These are phyloP conservation scores for Stegodyphus dumicola DNA, from an alignment of 1,140 invertebrate species.

Conservation along the genomic window DNA sequence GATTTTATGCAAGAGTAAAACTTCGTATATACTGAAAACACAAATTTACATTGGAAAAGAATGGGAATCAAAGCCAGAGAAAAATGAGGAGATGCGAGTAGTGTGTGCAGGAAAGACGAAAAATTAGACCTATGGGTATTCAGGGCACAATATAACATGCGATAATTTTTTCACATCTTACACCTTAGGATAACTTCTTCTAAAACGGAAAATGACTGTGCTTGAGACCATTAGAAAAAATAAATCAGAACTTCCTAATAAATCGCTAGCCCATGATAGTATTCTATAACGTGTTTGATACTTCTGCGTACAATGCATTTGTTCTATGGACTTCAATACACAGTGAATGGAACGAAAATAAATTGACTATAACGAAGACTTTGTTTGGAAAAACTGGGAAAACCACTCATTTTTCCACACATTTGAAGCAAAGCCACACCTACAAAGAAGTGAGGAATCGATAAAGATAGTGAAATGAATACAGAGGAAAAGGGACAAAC, in stretches of 20 bases:
- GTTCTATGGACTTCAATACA: not conserved
- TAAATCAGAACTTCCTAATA: not conserved
- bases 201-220: not conserved
- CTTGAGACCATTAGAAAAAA: not conserved
- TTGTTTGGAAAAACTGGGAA: not conserved
- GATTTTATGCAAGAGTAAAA: not conserved
- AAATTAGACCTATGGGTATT: not conserved
- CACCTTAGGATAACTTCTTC: not conserved
- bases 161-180: not conserved
- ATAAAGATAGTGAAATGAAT: not conserved
- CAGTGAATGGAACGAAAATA: not conserved
- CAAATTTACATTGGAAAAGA: not conserved
- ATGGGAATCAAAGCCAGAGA: not conserved
- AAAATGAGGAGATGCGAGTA: not conserved
- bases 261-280: not conserved
- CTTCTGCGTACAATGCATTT: not conserved
- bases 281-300: not conserved
- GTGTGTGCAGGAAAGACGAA: too few relatives aligned
- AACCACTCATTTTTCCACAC: not conserved
- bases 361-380: not conserved
- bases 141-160: not conserved
- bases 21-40: not conserved
- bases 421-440: not conserved
- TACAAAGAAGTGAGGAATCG: not conserved
- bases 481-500: not conserved